Evolutionary conservation across 2,888 invertebrate genomes (phyloP).

Genomic region (Ecliptopera silaceata): DNA sequence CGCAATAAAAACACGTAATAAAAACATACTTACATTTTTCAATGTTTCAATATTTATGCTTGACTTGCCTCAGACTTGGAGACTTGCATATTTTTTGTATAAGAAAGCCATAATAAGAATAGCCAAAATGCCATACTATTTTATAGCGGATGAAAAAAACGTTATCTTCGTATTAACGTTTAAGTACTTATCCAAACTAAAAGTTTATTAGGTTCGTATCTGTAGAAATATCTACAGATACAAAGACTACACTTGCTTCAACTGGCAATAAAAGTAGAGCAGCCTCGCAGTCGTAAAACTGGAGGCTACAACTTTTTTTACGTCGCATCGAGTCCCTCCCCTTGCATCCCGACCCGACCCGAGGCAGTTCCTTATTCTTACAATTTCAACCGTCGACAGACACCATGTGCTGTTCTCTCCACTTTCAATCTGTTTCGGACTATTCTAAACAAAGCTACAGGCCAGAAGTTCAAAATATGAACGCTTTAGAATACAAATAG

Average conservation of each 20-base stretch:
- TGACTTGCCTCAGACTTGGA: too few relatives aligned
- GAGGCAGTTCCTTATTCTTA: slow-evolving; percentile 74
- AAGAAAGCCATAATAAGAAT: too few relatives aligned
- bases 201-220: too few relatives aligned
- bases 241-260: slow-evolving; percentile 23
- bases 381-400: slow-evolving; percentile 50
- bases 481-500: neutral
- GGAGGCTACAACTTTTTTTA: slow-evolving; percentile 77
- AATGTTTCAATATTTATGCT: too few relatives aligned
- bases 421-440: slow-evolving; percentile 31
- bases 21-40: too few relatives aligned
- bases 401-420: slow-evolving; percentile 59
- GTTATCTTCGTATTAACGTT: too few relatives aligned
- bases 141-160: too few relatives aligned
- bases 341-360: slow-evolving; percentile 46
- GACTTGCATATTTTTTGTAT: too few relatives aligned
- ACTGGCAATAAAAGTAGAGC: slow-evolving; percentile 60
- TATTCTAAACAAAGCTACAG: slow-evolving; percentile 20
- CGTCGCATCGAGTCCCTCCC: slow-evolving; percentile 75
- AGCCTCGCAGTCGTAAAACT: slow-evolving; percentile 55
- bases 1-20: too few relatives aligned
- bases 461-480: neutral
- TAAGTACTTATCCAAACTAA: too few relatives aligned
- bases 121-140: too few relatives aligned
- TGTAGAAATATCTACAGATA: too few relatives aligned